Evolutionary conservation across 1,140 invertebrate genomes (phyloP), one percentile per base, ranked within the genome.

Genomic region (Drosophila varians): DNA sequence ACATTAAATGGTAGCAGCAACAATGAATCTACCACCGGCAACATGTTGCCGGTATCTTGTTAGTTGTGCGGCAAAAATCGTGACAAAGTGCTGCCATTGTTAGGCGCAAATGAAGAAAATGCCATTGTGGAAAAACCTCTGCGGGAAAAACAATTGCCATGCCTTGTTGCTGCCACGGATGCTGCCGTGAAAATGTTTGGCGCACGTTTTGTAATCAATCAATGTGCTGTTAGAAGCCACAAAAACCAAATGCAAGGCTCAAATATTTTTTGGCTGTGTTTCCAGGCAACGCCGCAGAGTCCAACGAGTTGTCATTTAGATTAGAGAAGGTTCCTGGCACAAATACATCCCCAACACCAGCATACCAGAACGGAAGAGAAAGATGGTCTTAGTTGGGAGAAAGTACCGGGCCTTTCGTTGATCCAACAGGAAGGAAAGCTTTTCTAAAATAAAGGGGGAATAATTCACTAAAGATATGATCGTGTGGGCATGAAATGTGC

Each of bases 91-190:
- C 54, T 87, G 68, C 82, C 82, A 86, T 86, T 86, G 82, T 86
- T 87, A 87, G 82, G 82, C 82, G 82, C 77, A 86, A 86, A 86
- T 86, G 82, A 86, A 86, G 82, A 86, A 86, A 86, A 86, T 87
- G 82, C 82, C 82, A 87, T 87, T 86, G 82, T 86, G 82, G 82
- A 87, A 86, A 87, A 87, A 52, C 65, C 54, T 48, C 31, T 12
- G 73, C 62, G 66, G 54, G 61, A 84, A 84, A 83, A 86, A 86
- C 82, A 86, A 87, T 87, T 82, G 82, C 66, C 45, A 28, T 21
- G 52, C 66, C 75, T 83, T 71, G 70, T 60, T 71, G 77, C 26
- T 58, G 61, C 42, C 43, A 69, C 14, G 52, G 28, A 28, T 66
- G 72, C 58, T 74, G 79, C 79, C 79, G 80, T 84, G 79, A 78